phyloP scores from a whole-genome alignment of 2,797 vertebrate species.

The Cuniculus paca region DNA sequence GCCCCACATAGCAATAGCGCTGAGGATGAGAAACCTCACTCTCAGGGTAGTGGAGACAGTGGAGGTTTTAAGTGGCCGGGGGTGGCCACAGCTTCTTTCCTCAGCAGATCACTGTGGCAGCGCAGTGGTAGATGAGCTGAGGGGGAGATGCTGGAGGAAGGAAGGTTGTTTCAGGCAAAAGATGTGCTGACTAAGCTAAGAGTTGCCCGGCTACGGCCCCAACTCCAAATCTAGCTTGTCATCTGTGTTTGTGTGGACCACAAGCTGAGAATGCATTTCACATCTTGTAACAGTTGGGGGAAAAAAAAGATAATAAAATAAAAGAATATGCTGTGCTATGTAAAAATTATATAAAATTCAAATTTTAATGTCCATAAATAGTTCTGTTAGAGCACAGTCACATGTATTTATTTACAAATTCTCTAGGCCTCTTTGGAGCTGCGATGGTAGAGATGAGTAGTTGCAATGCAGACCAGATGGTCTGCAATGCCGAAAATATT shows the following conservation, averaged over 20 bases:
- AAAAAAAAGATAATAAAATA: neutral
- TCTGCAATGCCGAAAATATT: neutral
- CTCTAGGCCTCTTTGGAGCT: neutral
- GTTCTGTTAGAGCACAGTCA: neutral
- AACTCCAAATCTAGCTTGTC: neutral
- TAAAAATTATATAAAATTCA: slow-evolving; percentile 1
- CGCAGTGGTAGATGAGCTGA: rapidly evolving
- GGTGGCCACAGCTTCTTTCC: neutral
- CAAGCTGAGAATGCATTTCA: neutral
- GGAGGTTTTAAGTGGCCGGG: neutral
- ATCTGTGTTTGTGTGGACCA: neutral
- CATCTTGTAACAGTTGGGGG: neutral
- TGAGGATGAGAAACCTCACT: neutral
- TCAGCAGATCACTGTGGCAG: too few species aligned
- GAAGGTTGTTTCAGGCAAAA: neutral
- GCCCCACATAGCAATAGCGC: neutral
- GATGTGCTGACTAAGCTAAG: neutral
- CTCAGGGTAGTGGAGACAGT: too few species aligned
- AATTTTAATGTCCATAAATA: neutral
- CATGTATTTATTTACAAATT: neutral
- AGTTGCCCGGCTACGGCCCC: neutral
- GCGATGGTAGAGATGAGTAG: neutral
- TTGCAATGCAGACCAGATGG: neutral
- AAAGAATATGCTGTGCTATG: neutral
- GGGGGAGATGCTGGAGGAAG: neutral